Evolutionary conservation across 1,140 invertebrate genomes (phyloP).

Genomic region (Venustaconcha ellipsiformis): DNA sequence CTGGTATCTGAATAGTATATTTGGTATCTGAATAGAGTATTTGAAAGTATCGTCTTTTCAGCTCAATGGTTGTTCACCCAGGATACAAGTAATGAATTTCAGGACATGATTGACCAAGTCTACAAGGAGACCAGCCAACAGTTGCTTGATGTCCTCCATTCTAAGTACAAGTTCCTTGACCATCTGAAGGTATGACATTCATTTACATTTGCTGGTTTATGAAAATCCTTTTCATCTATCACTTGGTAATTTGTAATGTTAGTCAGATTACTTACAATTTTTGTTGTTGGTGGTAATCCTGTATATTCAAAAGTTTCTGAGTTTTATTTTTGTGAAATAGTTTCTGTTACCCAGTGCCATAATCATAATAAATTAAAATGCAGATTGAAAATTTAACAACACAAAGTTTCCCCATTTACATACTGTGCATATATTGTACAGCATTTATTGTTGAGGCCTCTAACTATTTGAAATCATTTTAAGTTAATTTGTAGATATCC

Average conservation of each 20-base stretch:
- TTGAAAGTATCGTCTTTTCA: conserved; percentile 16
- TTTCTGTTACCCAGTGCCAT: too few species aligned
- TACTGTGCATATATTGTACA: too few species aligned
- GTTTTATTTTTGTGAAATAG: too few species aligned
- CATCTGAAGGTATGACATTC: conserved; percentile 77
- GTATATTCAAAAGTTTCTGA: too few species aligned
- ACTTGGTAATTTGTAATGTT: not conserved
- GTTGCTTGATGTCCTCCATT: conserved; percentile 86
- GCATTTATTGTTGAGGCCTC: too few species aligned
- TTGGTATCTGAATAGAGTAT: too few species aligned
- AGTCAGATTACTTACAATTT: not conserved
- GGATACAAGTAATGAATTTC: conserved; percentile 80
- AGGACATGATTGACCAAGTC: conserved; percentile 83
- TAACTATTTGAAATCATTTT: too few species aligned
- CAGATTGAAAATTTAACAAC: too few species aligned
- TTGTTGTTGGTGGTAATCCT: not conserved
- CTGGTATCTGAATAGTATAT: too few species aligned
- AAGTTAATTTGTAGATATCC: too few species aligned
- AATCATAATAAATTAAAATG: too few species aligned
- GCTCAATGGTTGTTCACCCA: conserved; percentile 79
- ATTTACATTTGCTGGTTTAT: not conserved
- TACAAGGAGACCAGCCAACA: conserved; percentile 89
- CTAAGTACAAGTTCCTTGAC: conserved; percentile 89
- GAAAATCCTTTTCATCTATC: not conserved
- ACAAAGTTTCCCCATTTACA: too few species aligned